Conservation (phyloP, 2,113 vertebrate genomes). For the Malurus alboscapulatus region DNA sequence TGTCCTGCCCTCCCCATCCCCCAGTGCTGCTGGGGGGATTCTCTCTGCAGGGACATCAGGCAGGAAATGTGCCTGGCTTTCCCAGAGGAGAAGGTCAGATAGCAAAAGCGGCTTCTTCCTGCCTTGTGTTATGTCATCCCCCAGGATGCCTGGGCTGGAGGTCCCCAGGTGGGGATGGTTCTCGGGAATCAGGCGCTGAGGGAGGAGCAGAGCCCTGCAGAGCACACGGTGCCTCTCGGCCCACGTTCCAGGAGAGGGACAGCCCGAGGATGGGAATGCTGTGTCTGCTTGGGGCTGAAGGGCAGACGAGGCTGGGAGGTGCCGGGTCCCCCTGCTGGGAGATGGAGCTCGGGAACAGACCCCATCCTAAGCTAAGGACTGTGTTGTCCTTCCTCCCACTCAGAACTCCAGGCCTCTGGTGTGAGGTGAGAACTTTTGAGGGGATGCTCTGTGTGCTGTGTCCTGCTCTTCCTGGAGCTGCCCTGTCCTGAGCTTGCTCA, state of each 20-base stretch:
- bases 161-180: neutral
- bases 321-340: neutral
- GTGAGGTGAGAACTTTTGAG: neutral
- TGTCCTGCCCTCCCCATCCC: neutral
- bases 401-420: neutral
- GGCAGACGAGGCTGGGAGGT: neutral
- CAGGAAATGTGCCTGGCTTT: neutral
- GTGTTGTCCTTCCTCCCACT: neutral
- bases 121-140: neutral
- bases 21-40: neutral
- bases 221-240: neutral
- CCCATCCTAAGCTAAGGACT: neutral
- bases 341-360: neutral
- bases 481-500: neutral
- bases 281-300: neutral
- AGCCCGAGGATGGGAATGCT: neutral
- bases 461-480: neutral
- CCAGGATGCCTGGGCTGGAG: neutral
- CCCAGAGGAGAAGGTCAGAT: neutral
- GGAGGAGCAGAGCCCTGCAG: neutral
- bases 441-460: neutral
- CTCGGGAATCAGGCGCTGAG: neutral
- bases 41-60: neutral
- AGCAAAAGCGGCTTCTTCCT: neutral
- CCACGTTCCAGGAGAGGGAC: neutral